These are phyloP conservation scores for Trichogramma dendrolimi DNA, from an alignment of 2,888 invertebrate species.

Conservation along the genomic window DNA sequence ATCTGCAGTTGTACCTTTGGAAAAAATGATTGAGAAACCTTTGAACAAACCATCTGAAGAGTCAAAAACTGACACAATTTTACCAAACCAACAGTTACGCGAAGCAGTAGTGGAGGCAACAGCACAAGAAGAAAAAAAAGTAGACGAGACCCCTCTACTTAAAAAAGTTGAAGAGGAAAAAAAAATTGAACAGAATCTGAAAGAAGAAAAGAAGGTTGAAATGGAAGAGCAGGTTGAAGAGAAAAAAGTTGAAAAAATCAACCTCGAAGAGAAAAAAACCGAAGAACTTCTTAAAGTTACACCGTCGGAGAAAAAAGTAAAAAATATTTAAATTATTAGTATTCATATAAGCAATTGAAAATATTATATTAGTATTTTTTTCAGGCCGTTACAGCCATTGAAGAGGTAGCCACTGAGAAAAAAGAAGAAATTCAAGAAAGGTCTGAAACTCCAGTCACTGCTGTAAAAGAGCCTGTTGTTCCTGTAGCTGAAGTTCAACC, in stretches of 20 bases:
- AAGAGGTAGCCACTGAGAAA: constrained; percentile 1
- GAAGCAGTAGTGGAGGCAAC: background rate
- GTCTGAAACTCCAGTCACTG: constrained; percentile 7
- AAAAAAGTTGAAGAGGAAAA: constrained; percentile 28
- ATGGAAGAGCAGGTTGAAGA: constrained; percentile 28
- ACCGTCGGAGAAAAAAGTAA: constrained; percentile 17
- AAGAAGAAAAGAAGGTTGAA: constrained; percentile 30
- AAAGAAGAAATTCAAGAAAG: constrained; percentile 15
- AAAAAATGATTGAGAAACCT: constrained; percentile 20
- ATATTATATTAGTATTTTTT: background rate
- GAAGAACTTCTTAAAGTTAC: constrained; percentile 23
- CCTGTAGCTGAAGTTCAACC: constrained; percentile 2
- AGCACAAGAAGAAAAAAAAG: constrained; percentile 28
- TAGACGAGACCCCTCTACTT: constrained; percentile 22
- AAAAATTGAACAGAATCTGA: background rate
- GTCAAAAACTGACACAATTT: constrained; percentile 5
- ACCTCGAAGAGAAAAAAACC: constrained; percentile 24
- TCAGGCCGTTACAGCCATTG: constrained; percentile 1
- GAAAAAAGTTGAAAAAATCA: constrained; percentile 22
- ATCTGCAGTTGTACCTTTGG: constrained; percentile 27
- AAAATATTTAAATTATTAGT: background rate
- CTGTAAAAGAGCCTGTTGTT: constrained; percentile 4
- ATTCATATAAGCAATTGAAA: background rate
- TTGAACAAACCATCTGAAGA: constrained; percentile 26
- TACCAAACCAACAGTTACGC: constrained; percentile 22